These are phyloP conservation scores for Lampris incognitus DNA, from an alignment of 2,113 vertebrate species.

Conservation along the genomic window DNA sequence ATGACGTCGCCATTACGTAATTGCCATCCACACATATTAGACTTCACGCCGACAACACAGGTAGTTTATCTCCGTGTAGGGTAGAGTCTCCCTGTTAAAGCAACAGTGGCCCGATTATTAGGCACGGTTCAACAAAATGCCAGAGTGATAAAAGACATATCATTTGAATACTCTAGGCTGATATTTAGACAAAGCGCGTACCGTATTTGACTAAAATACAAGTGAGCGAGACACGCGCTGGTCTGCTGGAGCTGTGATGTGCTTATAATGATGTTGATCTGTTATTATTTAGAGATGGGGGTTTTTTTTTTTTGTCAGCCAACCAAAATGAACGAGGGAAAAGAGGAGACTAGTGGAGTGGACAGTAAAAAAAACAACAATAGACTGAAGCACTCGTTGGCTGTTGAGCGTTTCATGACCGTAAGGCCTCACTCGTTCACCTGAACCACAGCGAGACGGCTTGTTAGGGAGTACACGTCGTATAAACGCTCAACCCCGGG, in stretches of 20 bases:
- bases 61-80: conserved; percentile 62
- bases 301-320: neutral
- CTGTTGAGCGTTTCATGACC: too few species aligned
- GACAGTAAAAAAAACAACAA: neutral
- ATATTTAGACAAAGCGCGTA: conserved; percentile 61
- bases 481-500: too few species aligned
- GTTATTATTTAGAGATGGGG: neutral
- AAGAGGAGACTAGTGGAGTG: neutral
- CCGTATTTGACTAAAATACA: conserved; percentile 72
- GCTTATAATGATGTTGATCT: neutral
- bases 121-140: conserved; percentile 72
- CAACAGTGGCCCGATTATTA: conserved; percentile 62
- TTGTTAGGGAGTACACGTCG: too few species aligned
- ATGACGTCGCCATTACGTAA: conserved; percentile 45
- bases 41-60: conserved; percentile 44
- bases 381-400: too few species aligned
- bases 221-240: conserved; percentile 21
- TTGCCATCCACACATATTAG: conserved; percentile 17
- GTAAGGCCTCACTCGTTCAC: neutral
- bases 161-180: conserved; percentile 76
- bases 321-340: neutral
- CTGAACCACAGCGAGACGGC: neutral
- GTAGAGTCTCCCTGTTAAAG: conserved; percentile 50
- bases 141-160: conserved; percentile 70
- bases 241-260: neutral